These are phyloP conservation scores for Sarcophaga subvicina DNA, from an alignment of 2,888 invertebrate genomes.

Conservation along the genomic window DNA sequence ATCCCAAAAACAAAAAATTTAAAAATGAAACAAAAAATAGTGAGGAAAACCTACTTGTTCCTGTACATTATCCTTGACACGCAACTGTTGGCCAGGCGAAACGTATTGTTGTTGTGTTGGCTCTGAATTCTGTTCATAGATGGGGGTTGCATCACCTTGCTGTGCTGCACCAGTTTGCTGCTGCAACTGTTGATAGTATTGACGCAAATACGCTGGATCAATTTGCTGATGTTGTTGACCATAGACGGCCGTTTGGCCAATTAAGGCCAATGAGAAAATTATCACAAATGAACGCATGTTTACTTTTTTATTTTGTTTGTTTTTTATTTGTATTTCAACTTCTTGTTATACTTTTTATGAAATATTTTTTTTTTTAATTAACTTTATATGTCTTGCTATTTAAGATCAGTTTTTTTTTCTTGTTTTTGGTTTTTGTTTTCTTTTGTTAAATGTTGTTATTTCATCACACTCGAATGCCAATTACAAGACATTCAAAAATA, in stretches of 20 bases:
- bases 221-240: conserved; percentile 79
- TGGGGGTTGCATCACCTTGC: conserved; percentile 82
- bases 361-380: conserved; percentile 44
- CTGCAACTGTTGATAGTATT: conserved; percentile 81
- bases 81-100: conserved; percentile 82
- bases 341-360: conserved; percentile 10
- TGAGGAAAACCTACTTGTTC: conserved; percentile 75
- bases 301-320: conserved; percentile 42
- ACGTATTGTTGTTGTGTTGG: conserved; percentile 82
- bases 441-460: conserved; percentile 53
- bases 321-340: conserved; percentile 34
- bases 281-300: conserved; percentile 75
- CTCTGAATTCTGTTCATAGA: conserved; percentile 82
- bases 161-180: conserved; percentile 81
- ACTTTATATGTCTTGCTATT: conserved; percentile 27
- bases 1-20: background rate
- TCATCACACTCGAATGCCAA: conserved; percentile 55
- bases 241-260: conserved; percentile 68
- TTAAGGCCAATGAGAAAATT: conserved; percentile 75
- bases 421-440: conserved; percentile 30
- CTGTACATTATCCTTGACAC: conserved; percentile 81
- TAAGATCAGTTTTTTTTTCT: conserved; percentile 30
- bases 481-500: conserved; percentile 24
- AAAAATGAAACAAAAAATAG: background rate
- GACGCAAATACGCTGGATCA: conserved; percentile 81